Conservation (phyloP, 2,113 vertebrate genomes). For the Channa argus region DNA sequence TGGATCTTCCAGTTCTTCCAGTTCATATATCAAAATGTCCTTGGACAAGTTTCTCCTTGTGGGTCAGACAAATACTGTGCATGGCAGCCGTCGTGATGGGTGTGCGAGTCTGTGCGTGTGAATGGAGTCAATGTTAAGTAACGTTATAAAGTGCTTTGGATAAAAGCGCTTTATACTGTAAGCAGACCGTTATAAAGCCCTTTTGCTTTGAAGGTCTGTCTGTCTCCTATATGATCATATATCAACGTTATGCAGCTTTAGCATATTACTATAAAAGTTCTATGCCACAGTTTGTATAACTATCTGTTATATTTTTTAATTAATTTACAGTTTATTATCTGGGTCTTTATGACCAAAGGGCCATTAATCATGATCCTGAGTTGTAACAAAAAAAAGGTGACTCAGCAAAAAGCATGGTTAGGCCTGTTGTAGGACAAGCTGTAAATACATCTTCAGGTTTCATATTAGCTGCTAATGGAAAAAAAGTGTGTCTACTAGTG, state of each 20-base stretch:
- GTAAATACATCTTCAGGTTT: slow-evolving; percentile 1
- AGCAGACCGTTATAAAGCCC: no score
- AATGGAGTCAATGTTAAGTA: no score
- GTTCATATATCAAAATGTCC: no score
- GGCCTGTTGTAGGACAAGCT: not conserved
- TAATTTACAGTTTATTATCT: slow-evolving; percentile 54
- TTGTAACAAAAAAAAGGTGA: not conserved
- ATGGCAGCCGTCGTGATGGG: no score
- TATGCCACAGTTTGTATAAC: slow-evolving; percentile 51
- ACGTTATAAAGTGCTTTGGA: no score
- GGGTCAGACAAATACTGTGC: no score
- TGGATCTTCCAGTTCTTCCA: no score
- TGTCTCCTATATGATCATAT: slow-evolving; percentile 21
- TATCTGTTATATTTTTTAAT: slow-evolving; percentile 56
- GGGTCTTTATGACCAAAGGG: slow-evolving; percentile 29
- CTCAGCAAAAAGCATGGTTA: not conserved
- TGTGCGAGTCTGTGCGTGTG: no score
- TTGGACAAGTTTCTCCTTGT: no score
- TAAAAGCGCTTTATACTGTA: no score
- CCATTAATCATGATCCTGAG: slow-evolving; percentile 32
- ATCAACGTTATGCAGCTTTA: not conserved
- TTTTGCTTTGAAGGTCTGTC: slow-evolving; percentile 13
- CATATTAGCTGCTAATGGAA: not conserved
- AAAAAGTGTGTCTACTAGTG: not conserved
- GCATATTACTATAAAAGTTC: not conserved